Evolutionary conservation across 2,797 vertebrate species (phyloP).

Genomic region (Melanotaenia nigrans): DNA sequence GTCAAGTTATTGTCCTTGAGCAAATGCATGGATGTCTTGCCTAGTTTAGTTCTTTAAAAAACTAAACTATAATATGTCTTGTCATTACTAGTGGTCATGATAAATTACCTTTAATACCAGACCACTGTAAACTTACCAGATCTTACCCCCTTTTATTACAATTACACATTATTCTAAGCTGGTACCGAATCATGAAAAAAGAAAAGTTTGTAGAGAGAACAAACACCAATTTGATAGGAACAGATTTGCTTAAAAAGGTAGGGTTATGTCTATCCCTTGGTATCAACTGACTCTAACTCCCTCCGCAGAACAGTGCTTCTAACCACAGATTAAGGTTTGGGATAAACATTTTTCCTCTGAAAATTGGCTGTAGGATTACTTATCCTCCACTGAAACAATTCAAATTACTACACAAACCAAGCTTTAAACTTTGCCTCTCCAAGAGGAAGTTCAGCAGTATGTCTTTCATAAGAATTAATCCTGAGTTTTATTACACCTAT

Average conservation of each 20-base stretch:
- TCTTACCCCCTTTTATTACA: slow-evolving; percentile 8
- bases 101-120: neutral
- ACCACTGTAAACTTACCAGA: neutral
- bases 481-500: slow-evolving; percentile 63
- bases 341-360: slow-evolving; percentile 30
- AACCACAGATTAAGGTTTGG: slow-evolving; percentile 32
- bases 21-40: neutral
- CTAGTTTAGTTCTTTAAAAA: neutral
- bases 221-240: slow-evolving; percentile 25
- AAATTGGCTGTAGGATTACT: slow-evolving; percentile 14
- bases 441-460: slow-evolving; percentile 54
- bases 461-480: slow-evolving; percentile 42
- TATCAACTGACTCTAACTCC: slow-evolving; percentile 7
- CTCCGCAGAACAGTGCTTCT: slow-evolving; percentile 36
- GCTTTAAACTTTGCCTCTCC: slow-evolving; percentile 35
- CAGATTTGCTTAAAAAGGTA: slow-evolving; percentile 5
- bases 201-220: slow-evolving; percentile 8
- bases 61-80: neutral
- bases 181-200: slow-evolving; percentile 26
- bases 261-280: slow-evolving; percentile 7
- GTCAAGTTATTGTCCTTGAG: neutral
- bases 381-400: slow-evolving; percentile 27
- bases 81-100: neutral
- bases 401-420: slow-evolving; percentile 49
- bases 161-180: neutral